Evolutionary conservation across 2,888 invertebrate genomes (phyloP).

Genomic region (Calliopum simillimum): DNA sequence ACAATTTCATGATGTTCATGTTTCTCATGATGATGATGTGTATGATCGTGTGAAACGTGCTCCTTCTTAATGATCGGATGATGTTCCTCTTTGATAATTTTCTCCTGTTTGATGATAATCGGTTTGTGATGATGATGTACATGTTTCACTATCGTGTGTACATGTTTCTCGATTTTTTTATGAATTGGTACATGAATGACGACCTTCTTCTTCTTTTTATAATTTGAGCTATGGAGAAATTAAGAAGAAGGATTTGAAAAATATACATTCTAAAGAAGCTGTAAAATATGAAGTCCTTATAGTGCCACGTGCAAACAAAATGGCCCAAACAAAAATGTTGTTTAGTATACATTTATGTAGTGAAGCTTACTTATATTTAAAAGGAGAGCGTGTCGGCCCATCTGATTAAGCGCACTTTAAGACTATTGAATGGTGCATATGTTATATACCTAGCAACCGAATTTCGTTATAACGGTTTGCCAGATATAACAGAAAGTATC

Average conservation of each 20-base stretch:
- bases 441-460: too few species aligned
- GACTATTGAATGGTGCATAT: too few species aligned
- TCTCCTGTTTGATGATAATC: conserved; percentile 66
- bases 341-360: too few species aligned
- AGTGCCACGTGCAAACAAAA: too few species aligned
- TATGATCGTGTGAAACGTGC: conserved; percentile 58
- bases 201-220: conserved; percentile 64
- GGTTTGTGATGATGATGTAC: conserved; percentile 68
- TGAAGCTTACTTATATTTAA: too few species aligned
- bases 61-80: conserved; percentile 62
- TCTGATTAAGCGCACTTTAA: too few species aligned
- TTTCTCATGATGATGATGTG: conserved; percentile 45
- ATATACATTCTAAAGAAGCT: too few species aligned
- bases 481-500: too few species aligned
- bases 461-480: too few species aligned
- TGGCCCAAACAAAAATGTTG: too few species aligned
- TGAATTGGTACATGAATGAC: conserved; percentile 65
- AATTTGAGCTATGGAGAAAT: conserved; percentile 41
- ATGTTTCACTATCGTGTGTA: conserved; percentile 65
- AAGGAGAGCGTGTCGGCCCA: too few species aligned
- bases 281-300: too few species aligned
- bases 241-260: background rate
- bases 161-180: conserved; percentile 66
- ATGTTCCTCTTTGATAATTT: conserved; percentile 64
- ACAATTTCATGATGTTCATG: conserved; percentile 51